Evolutionary conservation across 1,140 invertebrate species (phyloP).

Genomic region (Drosophila leontia): DNA sequence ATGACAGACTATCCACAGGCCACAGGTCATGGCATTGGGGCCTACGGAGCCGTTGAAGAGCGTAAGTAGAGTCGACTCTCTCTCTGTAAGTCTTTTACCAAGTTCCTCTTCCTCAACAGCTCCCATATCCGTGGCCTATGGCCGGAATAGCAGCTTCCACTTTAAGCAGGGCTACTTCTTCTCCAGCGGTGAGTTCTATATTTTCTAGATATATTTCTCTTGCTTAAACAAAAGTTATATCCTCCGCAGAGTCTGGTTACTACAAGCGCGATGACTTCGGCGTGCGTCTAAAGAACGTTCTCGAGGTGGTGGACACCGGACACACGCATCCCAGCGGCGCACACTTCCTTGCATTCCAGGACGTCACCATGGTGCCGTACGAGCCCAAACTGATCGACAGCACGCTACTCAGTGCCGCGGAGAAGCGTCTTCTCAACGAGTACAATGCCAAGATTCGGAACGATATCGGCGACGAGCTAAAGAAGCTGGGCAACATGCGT

Average conservation of each 20-base stretch:
- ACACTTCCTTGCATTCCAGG: conserved; percentile 90
- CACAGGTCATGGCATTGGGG: conserved; percentile 96
- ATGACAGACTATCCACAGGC: conserved; percentile 94
- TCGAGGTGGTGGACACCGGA: conserved; percentile 91
- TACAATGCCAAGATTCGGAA: conserved; percentile 91
- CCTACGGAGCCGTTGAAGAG: conserved; percentile 88
- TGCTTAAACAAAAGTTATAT: background rate
- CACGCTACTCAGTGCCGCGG: conserved; percentile 89
- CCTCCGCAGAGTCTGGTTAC: conserved; percentile 90
- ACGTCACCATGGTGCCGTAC: conserved; percentile 96
- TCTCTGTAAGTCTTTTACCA: no score
- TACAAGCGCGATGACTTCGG: conserved; percentile 95
- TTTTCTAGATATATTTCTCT: background rate
- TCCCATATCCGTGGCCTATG: conserved; percentile 89
- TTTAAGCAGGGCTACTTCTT: conserved; percentile 94
- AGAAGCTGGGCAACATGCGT: conserved; percentile 88
- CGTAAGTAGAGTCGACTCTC: conserved; percentile 40
- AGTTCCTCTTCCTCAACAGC: conserved; percentile 86
- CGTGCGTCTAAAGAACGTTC: conserved; percentile 95
- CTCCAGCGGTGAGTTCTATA: conserved; percentile 89
- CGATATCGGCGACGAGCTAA: conserved; percentile 90
- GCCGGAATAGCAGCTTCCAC: conserved; percentile 86
- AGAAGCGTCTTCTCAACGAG: conserved; percentile 92
- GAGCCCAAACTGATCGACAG: conserved; percentile 95
- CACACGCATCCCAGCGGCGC: conserved; percentile 85